A percentile compares a stretch with the other conserved stretches of the same genome.
phyloP scores from a whole-genome alignment of 1,140 invertebrate species.

The Brachionus angularis region DNA sequence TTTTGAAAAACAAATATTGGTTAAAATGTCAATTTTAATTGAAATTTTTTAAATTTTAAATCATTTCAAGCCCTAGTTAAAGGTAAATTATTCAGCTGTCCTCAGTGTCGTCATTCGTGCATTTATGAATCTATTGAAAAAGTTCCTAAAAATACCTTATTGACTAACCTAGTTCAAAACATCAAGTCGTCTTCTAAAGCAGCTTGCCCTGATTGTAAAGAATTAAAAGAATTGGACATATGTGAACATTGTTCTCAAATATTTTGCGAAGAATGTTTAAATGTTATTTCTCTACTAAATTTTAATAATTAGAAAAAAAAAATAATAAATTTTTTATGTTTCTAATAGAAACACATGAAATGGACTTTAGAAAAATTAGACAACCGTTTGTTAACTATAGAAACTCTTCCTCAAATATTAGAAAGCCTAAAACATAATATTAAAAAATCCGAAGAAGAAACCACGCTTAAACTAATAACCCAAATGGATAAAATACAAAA shows the following conservation, averaged over 20 bases:
- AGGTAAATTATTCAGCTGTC: conserved; percentile 1
- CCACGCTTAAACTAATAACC: not conserved
- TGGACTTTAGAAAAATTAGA: conserved; percentile 13
- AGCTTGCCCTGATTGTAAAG: conserved; percentile 15
- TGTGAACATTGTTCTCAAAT: conserved; percentile 27
- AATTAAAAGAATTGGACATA: not conserved
- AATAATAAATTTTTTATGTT: not conserved
- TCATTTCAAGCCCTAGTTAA: not conserved
- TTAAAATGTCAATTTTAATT: no score
- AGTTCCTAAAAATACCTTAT: conserved; percentile 2
- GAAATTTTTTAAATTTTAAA: no score
- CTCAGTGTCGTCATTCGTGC: conserved; percentile 9
- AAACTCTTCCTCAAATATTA: conserved; percentile 3
- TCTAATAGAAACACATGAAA: not conserved
- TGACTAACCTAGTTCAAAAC: not conserved
- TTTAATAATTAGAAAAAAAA: no score
- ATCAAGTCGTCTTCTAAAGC: conserved; percentile 4
- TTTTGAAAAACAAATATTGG: no score
- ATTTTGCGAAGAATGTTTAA: conserved; percentile 8
- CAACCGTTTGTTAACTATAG: conserved; percentile 10
- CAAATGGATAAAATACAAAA: conserved; percentile 12
- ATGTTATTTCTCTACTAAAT: not conserved
- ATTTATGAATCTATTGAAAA: not conserved
- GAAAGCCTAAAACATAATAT: conserved; percentile 5
- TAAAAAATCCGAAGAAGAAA: conserved; percentile 1